A percentile compares a stretch with the other conserved stretches of the same genome.
Conservation (phyloP, 2,888 invertebrate species). For the Carterocephalus palaemon region DNA sequence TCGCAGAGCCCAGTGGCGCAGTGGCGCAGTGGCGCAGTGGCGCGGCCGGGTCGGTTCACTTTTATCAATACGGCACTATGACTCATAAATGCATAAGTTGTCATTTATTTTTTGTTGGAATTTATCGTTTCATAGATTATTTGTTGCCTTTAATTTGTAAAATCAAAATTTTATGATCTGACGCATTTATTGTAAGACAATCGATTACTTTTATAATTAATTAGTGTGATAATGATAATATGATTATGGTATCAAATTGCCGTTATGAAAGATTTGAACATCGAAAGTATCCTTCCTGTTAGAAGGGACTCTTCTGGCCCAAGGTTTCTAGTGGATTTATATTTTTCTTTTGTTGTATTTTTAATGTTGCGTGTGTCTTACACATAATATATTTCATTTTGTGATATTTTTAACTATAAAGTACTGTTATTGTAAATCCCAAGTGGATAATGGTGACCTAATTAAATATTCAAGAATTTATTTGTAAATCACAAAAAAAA, state of each 20-base stretch:
- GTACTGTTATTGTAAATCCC: slow-evolving; percentile 79
- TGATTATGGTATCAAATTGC: slow-evolving; percentile 74
- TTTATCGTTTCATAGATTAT: slow-evolving; percentile 76
- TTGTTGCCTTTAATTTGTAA: slow-evolving; percentile 76
- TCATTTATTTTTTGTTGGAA: slow-evolving; percentile 73
- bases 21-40: slow-evolving; percentile 9
- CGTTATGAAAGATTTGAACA: slow-evolving; percentile 76
- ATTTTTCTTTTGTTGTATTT: slow-evolving; percentile 78
- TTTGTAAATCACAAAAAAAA: slow-evolving; percentile 80
- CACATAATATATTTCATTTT: slow-evolving; percentile 81
- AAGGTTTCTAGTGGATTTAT: slow-evolving; percentile 79
- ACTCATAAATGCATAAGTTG: slow-evolving; percentile 74
- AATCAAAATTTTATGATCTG: slow-evolving; percentile 79
- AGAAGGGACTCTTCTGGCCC: slow-evolving; percentile 78
- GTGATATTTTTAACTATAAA: slow-evolving; percentile 81
- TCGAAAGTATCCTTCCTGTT: slow-evolving; percentile 81
- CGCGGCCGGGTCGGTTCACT: slow-evolving; percentile 59
- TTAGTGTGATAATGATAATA: slow-evolving; percentile 76
- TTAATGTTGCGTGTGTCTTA: slow-evolving; percentile 80
- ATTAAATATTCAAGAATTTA: slow-evolving; percentile 80
- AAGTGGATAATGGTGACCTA: slow-evolving; percentile 78
- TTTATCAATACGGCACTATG: slow-evolving; percentile 78
- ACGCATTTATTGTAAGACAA: slow-evolving; percentile 80
- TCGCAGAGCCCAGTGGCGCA: slow-evolving; percentile 5
- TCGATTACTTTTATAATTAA: slow-evolving; percentile 78